Base-by-base conservation (phyloP, 2,888 invertebrate species). In the Drosophila phalerata region DNA sequence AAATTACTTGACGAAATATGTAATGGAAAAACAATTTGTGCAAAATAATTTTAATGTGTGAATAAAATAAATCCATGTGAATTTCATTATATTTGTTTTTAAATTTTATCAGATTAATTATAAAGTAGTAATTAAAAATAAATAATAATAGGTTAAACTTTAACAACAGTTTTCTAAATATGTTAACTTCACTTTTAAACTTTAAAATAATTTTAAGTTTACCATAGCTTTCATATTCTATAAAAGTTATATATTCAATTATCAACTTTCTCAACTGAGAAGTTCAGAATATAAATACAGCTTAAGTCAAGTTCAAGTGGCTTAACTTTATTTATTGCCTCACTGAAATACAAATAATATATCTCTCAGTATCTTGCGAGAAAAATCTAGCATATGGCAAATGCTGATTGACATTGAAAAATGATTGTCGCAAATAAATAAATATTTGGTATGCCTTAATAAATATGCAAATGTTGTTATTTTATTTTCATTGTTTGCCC, bases 351-450 rank as follows among this genome's bases (percentile, higher is more conserved):
- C 30, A 42, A 51, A 42, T 25, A 34, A 32, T 42, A 25, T n/a
- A 22, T 60, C 30, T 40, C 49, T 11, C 6, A 25, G 28, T 28
- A 62, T 52, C 52, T 53, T 37, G n/a, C 37, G 22, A 13, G 15
- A 8, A 19, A 34, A 57, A 34, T 25, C 48, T 25, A 19, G 22
- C 37, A 56, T 60, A 47, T 56, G 64, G 55, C 56, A 66, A 61
- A 65, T 56, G 42, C 40, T 57, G 76, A 88, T 75, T 76, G 80
- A 78, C 79, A 79, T 73, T 88, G 80, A 89, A 67, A 83, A 81
- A 82, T 86, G 72, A 70, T 75, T 74, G 69, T 52, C 55, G 40
- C 11, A 53, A 45, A 65, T 71, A 69, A 67, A 69, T 65, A 67
- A 60, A 79, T 73, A 67, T 65, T 67, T 57, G 37, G 19, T 47